Evolutionary conservation across 2,113 vertebrate species (phyloP).

Genomic region (Neogale vison): DNA sequence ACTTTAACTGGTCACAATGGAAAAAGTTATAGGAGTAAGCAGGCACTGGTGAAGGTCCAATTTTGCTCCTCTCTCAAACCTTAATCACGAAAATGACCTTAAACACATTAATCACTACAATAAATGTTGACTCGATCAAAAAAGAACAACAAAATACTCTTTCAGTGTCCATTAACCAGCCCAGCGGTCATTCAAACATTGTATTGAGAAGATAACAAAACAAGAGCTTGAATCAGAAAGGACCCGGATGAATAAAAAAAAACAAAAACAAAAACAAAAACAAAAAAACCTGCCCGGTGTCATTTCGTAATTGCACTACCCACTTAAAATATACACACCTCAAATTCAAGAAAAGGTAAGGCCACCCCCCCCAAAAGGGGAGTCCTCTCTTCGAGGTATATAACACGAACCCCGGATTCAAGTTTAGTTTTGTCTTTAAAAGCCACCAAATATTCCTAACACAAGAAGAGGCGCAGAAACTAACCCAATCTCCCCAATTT

Average conservation of each 20-base stretch:
- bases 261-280: too few species aligned
- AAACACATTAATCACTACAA: neutral
- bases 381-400: neutral
- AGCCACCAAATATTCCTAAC: neutral
- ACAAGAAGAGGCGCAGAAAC: neutral
- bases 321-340: neutral
- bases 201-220: neutral
- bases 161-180: neutral
- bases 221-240: neutral
- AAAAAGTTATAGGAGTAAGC: neutral
- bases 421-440: neutral
- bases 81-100: neutral
- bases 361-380: too few species aligned
- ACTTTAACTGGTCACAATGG: neutral
- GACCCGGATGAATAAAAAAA: neutral
- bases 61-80: neutral
- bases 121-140: neutral
- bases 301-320: neutral
- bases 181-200: neutral
- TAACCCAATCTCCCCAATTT: accelerated
- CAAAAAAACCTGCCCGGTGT: neutral
- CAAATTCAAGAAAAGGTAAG: neutral
- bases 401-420: neutral
- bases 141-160: neutral
- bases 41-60: neutral